Evolutionary conservation across 2,888 invertebrate species (phyloP), one percentile per base, ranked within the genome.

Genomic region (Arenicola marina): DNA sequence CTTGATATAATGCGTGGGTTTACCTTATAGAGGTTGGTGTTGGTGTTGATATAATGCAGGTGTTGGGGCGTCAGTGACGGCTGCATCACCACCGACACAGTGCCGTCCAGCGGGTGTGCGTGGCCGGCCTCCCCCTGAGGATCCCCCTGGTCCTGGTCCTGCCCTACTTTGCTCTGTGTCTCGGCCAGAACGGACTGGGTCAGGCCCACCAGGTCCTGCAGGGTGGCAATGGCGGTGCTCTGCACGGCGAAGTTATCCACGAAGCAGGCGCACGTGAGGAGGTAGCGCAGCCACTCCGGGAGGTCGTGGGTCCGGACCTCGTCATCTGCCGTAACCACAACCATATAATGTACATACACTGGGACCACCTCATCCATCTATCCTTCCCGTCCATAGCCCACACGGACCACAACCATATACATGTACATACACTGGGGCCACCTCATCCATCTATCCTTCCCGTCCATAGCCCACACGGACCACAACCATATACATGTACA

Each of bases 171-270:
- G 51, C 51, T 31, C 31, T 58, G 48, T 7, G 26, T 3, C 53
- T 59, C 55, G 2, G 43, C 32, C 18, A 77, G 75, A 15, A 81
- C 78, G 76, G 85, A 87, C 73, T 87, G 87, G 0, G 87, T 86
- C 44, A 89, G 77, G n/a, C 85, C 84, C 61, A 91, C 88, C 32
- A 92, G 85, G 78, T 92, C 92, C 68, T 92, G 85, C 48, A 92
- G 83, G 1, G 91, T 89, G 2, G 88, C 87, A 63, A 91, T 89
- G 1, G 90, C 88, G 0, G 87, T 86, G 55, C 90, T 76, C 68
- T 83, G 82, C 28, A 84, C 70, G 15, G 77, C 70, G 62, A 82
- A 87, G 62, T 88, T 83, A 57, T 84, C 87, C 4, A 88, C 83
- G 82, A 88, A 90, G 73, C 90, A 90, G 0, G 89, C 87, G 56